Evolutionary conservation across 2,113 vertebrate species (phyloP), one percentile per base, ranked within the genome.

Genomic region (Microcebus tavaratra): DNA sequence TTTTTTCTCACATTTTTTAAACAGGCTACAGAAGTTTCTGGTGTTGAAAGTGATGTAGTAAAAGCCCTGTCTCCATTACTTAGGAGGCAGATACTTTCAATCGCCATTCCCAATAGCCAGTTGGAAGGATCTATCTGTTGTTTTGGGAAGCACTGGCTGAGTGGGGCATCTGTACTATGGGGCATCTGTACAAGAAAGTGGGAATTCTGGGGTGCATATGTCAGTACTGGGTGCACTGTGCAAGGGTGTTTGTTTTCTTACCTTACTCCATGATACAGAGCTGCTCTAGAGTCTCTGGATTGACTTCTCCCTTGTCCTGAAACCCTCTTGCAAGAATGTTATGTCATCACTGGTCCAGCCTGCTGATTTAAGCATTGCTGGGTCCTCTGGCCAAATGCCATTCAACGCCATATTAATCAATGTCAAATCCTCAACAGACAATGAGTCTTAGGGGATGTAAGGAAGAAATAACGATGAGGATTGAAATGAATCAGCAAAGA

Each of bases 401-500:
- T 75, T 91, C 45, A 61, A 36, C 48, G 7, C 34, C 10, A 21
- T 29, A 73, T 61, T 67, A 82, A 91, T 85, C 57, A 67, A 86
- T 76, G 75, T 68, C 82, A 84, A 94, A 90, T 95, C 61, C 55
- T 95, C 29, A 88, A 31, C 14, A 91, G 79, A 91, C 53, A 84
- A 65, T 25, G 45, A 96, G 34, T 84, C 75, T 85, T 85, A 81
- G 13, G 21, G 53, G 73, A 80, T 73, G 14, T 50, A 70, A 63
- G 39, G n/a, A 95, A 91, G 55, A 91, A 96, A 80, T 87, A 84
- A 68, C 82, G 97, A 61, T 20, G 55, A 81, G 79, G 53, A 76
- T 55, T 88, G 59, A 39, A 92, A 50, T 94, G 65, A 92, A n/a
- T 95, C 88, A 88, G 65, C 70, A 79, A 95, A 76, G 39, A 25